Percentiles rank a stretch among this genome's conserved stretches.
Evolutionary conservation across 1,140 invertebrate species (phyloP).

Genomic region (Aplysia californica): DNA sequence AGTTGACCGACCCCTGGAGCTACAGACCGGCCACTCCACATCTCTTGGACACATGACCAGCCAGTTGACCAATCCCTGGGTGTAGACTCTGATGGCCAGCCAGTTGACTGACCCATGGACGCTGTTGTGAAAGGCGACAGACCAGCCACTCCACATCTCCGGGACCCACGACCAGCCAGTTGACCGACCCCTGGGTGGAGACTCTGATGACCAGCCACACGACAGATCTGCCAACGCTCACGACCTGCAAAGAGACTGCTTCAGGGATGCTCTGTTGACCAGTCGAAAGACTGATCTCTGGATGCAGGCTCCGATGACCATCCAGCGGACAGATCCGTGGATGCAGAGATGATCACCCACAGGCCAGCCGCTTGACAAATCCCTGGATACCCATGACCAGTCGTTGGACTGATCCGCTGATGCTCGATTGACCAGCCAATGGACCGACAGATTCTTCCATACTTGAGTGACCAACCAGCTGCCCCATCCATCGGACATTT

Average conservation of each 20-base stretch:
- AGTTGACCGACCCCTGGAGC: neutral
- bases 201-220: neutral
- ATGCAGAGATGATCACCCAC: neutral
- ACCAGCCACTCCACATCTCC: neutral
- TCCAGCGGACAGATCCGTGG: neutral
- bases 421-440: neutral
- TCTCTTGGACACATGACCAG: neutral
- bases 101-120: neutral
- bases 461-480: too few relatives aligned
- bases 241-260: neutral
- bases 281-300: neutral
- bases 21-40: neutral
- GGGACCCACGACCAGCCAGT: slow-evolving; percentile 4
- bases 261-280: neutral
- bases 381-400: neutral
- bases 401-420: neutral
- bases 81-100: neutral
- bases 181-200: neutral
- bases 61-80: neutral
- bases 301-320: neutral
- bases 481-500: too few relatives aligned
- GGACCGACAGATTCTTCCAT: too few relatives aligned
- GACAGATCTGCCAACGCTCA: neutral
- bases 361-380: neutral
- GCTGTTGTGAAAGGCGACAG: too few relatives aligned